phyloP scores from a whole-genome alignment of 2,888 invertebrate genomes.

The Ethmia dodecea region DNA sequence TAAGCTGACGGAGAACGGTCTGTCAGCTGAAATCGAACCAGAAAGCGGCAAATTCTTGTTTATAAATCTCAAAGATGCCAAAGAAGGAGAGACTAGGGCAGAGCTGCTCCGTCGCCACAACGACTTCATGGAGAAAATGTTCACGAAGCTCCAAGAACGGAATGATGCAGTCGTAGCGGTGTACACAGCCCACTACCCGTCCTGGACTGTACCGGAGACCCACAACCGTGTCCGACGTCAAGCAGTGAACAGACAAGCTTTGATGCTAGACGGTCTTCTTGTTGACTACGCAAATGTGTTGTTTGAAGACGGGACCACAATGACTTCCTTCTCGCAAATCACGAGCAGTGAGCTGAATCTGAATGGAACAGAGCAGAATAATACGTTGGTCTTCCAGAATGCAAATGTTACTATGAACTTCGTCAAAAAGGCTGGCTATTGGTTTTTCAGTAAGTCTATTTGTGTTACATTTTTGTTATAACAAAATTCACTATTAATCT shows the following conservation, averaged over 20 bases:
- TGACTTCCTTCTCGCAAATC: constrained; percentile 10
- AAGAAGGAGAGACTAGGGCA: constrained; percentile 70
- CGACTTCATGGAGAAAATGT: constrained; percentile 74
- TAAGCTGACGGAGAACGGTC: constrained; percentile 51
- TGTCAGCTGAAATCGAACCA: constrained; percentile 48
- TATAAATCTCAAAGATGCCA: constrained; percentile 77
- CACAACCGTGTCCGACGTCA: constrained; percentile 50
- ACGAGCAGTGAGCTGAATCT: constrained; percentile 22
- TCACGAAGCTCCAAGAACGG: constrained; percentile 59
- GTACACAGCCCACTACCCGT: constrained; percentile 77
- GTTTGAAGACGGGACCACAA: constrained; percentile 7
- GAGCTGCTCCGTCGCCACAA: constrained; percentile 79
- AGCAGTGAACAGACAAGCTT: constrained; percentile 13
- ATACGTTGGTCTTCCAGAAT: constrained; percentile 34
- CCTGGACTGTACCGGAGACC: constrained; percentile 48
- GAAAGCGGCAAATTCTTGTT: constrained; percentile 70
- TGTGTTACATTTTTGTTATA: constrained; percentile 1
- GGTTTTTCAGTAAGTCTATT: constrained; percentile 54
- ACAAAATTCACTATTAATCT: too few relatives aligned
- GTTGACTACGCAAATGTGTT: constrained; percentile 25
- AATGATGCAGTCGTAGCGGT: constrained; percentile 70
- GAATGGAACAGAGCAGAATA: constrained; percentile 23
- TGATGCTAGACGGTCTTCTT: constrained; percentile 33
- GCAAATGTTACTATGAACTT: constrained; percentile 44
- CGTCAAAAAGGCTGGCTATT: constrained; percentile 43